Base-by-base conservation (phyloP, 2,888 invertebrate genomes). In the Selenia dentaria region DNA sequence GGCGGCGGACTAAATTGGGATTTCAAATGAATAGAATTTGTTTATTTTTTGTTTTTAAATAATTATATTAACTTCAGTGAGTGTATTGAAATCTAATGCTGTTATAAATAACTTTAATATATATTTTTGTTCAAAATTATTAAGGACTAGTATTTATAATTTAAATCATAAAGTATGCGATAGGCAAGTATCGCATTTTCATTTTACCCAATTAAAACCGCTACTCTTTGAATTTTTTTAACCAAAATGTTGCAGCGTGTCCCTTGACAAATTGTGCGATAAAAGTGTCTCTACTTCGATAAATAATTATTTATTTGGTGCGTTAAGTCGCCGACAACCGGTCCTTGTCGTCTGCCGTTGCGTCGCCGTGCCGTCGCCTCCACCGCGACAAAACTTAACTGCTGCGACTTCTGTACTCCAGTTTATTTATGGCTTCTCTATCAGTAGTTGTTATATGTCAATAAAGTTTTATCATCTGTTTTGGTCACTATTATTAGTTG, bases 241-340 rank as follows among this genome's bases (percentile, higher is more conserved):
- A 71, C 74, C 70, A 83, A 83, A 81, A 75, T 68, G 74, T 74
- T 70, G 77, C 73, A 63, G 70, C 68, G 65, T 70, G 65, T 48
- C 43, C 43, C 48, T 75, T 86, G 88, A 88, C 88, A 87, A 87
- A 88, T 89, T 88, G 77, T 71, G 55, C 71, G 88, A 87, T 88
- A 89, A 87, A 79, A 52, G 48, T 59, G 59, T 59, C 59, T 56
- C 46, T 46, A 46, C 20, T 13, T 34, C 48, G 56, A 59, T 59
- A 59, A 59, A 56, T 59, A 59, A 56, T 54, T 59, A 72, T 70
- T 76, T 75, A 73, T 70, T 71, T 70, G 67, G 70, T 67, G 64
- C 66, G 73, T 70, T 66, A 67, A 64, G 63, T 66, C 65, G 72
- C 65, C 71, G 64, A 56, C 54, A 51, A 57, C 58, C 57, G 57